phyloP scores from a whole-genome alignment of 2,797 vertebrate genomes.

The Limosa lapponica region DNA sequence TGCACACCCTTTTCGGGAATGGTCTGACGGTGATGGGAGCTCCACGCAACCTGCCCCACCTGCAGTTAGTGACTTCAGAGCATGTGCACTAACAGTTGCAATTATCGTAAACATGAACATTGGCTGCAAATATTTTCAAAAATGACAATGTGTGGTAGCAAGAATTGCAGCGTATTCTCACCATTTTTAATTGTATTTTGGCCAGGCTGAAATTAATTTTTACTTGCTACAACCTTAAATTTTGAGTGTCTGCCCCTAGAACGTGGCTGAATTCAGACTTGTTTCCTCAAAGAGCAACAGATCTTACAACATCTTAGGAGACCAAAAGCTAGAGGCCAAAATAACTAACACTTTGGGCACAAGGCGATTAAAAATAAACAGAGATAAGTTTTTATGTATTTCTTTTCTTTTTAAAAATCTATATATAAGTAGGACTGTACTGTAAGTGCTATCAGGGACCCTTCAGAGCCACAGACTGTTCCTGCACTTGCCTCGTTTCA shows the following conservation, averaged over 20 bases:
- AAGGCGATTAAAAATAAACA: background rate
- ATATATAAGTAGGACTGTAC: background rate
- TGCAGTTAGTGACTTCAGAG: background rate
- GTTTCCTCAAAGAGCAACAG: background rate
- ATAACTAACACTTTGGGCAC: background rate
- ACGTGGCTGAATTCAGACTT: background rate
- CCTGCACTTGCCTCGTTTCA: fast-evolving
- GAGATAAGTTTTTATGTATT: background rate
- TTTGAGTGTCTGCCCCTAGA: background rate
- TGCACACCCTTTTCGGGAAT: fast-evolving
- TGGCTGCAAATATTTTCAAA: background rate
- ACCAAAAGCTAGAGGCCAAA: background rate
- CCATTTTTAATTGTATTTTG: background rate
- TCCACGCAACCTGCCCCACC: background rate
- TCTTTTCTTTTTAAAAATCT: background rate
- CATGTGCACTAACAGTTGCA: background rate
- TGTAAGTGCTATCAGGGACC: background rate
- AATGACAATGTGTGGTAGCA: background rate
- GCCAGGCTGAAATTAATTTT: background rate
- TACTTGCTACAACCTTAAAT: background rate
- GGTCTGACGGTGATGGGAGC: background rate
- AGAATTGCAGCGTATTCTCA: background rate
- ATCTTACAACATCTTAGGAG: background rate
- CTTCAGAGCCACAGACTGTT: background rate
- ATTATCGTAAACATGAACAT: background rate